Conservation (phyloP, 1,140 invertebrate genomes). For the Notospermus geniculatus region DNA sequence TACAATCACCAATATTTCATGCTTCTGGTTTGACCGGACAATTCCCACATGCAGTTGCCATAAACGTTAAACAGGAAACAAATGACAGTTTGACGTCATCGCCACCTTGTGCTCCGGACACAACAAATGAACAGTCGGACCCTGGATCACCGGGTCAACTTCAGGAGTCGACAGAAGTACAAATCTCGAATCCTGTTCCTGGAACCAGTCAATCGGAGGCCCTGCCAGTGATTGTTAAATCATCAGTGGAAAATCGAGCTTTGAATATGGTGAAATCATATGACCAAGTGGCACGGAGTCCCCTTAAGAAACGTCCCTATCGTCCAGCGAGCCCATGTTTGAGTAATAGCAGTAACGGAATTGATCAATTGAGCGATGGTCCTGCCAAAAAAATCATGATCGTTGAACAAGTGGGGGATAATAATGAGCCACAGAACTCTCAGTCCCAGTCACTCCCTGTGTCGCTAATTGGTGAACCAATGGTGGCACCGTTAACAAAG, state of each 20-base stretch:
- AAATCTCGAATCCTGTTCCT: neutral
- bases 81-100: neutral
- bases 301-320: constrained; percentile 51
- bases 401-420: no score
- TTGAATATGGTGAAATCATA: constrained; percentile 18
- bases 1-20: no score
- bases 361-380: no score
- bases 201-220: neutral
- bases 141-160: neutral
- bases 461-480: neutral
- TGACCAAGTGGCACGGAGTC: constrained; percentile 43
- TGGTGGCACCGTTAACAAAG: neutral
- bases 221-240: neutral
- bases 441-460: neutral
- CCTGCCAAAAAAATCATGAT: no score
- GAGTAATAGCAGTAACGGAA: neutral
- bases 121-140: neutral
- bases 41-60: no score
- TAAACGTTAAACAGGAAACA: no score
- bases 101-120: constrained; percentile 5
- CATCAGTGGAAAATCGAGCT: neutral
- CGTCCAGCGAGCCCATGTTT: constrained; percentile 11
- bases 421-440: neutral
- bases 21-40: no score
- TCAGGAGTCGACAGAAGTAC: neutral